phyloP scores from a whole-genome alignment of 1,140 invertebrate genomes.

The Mycetomoellerius zeteki region DNA sequence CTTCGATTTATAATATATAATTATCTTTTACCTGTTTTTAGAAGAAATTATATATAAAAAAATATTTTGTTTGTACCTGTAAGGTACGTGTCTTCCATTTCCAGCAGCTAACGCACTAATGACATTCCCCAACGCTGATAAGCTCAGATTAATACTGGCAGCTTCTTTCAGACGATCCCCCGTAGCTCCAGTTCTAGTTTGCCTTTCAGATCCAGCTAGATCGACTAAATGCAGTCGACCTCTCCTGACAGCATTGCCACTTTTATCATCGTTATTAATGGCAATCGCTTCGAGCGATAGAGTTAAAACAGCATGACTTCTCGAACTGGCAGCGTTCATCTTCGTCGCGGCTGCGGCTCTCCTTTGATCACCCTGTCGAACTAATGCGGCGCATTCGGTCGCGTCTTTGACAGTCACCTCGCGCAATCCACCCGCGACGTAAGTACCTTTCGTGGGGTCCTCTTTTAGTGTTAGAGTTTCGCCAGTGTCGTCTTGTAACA shows the following conservation, averaged over 20 bases:
- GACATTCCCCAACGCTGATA: conserved; percentile 97
- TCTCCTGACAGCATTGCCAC: conserved; percentile 87
- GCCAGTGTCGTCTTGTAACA: conserved; percentile 88
- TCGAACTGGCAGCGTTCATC: conserved; percentile 95
- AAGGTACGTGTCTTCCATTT: conserved; percentile 96
- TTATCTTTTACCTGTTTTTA: background rate
- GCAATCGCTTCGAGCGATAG: conserved; percentile 92
- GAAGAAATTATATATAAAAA: background rate
- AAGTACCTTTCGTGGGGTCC: conserved; percentile 81
- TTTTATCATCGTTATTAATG: conserved; percentile 87
- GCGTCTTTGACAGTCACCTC: conserved; percentile 93
- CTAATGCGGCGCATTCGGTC: conserved; percentile 91
- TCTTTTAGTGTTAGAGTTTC: conserved; percentile 84
- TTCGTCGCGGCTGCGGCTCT: conserved; percentile 92
- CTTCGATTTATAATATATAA: no score
- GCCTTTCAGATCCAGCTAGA: conserved; percentile 95
- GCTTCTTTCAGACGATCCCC: conserved; percentile 97
- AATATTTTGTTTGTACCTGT: conserved; percentile 86
- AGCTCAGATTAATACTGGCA: conserved; percentile 97
- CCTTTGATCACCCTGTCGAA: conserved; percentile 92
- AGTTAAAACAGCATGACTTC: conserved; percentile 97
- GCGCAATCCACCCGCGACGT: conserved; percentile 88
- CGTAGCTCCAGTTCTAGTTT: conserved; percentile 94
- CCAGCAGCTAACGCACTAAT: conserved; percentile 97
- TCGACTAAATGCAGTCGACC: conserved; percentile 97